Base-by-base conservation (phyloP, 2,888 invertebrate species). In the Hesperia comma region DNA sequence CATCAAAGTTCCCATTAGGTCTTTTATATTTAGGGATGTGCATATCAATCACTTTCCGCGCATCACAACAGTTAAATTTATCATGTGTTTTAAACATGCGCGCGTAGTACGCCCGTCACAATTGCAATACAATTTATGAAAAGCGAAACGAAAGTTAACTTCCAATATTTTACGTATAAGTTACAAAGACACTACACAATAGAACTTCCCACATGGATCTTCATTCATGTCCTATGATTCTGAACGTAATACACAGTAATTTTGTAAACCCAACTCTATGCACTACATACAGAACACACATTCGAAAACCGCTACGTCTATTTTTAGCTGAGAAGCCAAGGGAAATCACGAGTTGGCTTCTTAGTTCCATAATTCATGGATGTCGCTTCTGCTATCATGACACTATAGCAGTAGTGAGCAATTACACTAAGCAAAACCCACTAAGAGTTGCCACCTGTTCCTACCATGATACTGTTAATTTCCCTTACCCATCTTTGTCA, bases 371-470 rank as follows among this genome's bases (percentile, higher is more conserved):
- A 85, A 84, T 79, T 87, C 81, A 86, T 82, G 67, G 76, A 76
- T 76, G 79, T 81, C 77, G 77, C 79, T 76, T 77, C 79, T 79
- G 78, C 78, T 85, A 86, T 88, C 87, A 77, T 75, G 81, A 81
- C 83, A 80, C 74, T 77, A 78, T 80, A 79, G 74, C 81, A 80
- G 81, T 81, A 85, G 84, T 86, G 79, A 86, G 84, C 88, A 88
- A 88, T 90, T 87, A 90, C 88, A 84, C 80, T 75, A 80, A 87
- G 83, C 83, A 82, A 85, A 86, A 82, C 83, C 81, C 77, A 85
- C 83, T 83, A 81, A 83, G 80, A 81, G 75, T 80, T 82, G 83
- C 87, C 88, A 90, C 88, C 88, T 90, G 89, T 88, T 88, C 82
- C 84, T 83, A 80, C 82, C 78, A 73, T 74, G 72, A 83, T 85